Evolutionary conservation across 2,888 invertebrate genomes (phyloP).

Genomic region (Coleophora deauratella): DNA sequence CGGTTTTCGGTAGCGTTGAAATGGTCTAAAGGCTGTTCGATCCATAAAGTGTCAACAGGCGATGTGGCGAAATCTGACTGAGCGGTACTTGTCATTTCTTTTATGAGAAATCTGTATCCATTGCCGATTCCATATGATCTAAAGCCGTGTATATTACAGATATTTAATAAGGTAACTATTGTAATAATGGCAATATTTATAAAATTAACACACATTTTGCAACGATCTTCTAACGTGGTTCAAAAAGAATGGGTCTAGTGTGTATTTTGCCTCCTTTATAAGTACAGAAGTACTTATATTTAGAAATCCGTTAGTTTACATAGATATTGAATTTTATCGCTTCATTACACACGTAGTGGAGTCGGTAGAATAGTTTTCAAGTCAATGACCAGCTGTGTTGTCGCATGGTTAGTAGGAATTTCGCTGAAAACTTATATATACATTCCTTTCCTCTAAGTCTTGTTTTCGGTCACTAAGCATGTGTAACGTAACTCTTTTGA

Average conservation of each 20-base stretch:
- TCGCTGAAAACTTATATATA: no score
- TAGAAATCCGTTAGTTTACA: conserved; percentile 1
- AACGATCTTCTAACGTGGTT: background rate
- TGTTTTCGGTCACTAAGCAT: no score
- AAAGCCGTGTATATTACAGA: conserved; percentile 22
- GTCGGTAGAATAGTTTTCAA: background rate
- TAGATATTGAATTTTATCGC: conserved; percentile 8
- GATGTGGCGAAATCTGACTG: conserved; percentile 17
- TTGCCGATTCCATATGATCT: conserved; percentile 28
- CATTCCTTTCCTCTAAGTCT: no score
- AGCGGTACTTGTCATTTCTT: conserved; percentile 24
- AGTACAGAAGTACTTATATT: background rate
- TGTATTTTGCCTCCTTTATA: background rate
- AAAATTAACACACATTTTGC: background rate
- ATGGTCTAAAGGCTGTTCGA: conserved; percentile 50
- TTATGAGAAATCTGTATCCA: conserved; percentile 32
- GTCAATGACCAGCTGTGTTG: background rate
- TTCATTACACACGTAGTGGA: conserved; percentile 8
- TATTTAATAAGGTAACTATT: conserved; percentile 20
- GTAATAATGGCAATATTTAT: background rate
- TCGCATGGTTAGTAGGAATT: no score
- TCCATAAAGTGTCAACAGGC: conserved; percentile 32
- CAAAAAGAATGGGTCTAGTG: background rate
- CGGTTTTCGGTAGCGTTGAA: conserved; percentile 37
- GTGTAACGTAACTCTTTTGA: no score